Conservation (phyloP, 1,140 invertebrate species). For the Diorhabda carinulata region DNA sequence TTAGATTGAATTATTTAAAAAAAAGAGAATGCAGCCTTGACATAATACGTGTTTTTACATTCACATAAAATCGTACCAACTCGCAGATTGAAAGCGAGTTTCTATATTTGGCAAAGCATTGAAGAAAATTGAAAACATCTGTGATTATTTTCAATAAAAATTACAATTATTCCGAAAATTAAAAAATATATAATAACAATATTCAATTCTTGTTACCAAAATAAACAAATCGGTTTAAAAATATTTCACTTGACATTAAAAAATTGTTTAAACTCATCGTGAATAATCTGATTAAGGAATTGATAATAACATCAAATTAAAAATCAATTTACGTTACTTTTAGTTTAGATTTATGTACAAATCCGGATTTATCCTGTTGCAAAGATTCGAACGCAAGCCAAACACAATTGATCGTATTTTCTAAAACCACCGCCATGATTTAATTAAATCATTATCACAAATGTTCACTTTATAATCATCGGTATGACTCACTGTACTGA, state of each 20-base stretch:
- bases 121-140: background rate
- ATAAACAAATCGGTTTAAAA: too few relatives aligned
- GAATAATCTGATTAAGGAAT: too few relatives aligned
- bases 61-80: background rate
- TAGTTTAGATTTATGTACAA: conserved; percentile 70
- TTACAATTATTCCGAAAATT: background rate
- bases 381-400: conserved; percentile 73
- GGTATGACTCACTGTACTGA: background rate
- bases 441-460: background rate
- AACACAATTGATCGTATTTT: conserved; percentile 68
- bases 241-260: too few relatives aligned
- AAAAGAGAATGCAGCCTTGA: background rate
- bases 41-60: background rate
- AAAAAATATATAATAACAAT: too few relatives aligned
- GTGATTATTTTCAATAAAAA: background rate
- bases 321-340: conserved; percentile 54
- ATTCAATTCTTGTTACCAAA: too few relatives aligned
- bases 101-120: background rate
- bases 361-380: conserved; percentile 55
- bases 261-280: too few relatives aligned
- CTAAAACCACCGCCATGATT: conserved; percentile 61
- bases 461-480: background rate
- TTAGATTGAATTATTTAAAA: background rate
- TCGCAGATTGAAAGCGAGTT: background rate
- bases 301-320: background rate